Conservation (phyloP, 2,888 invertebrate genomes). For the Xestoiulus laeticollis region DNA sequence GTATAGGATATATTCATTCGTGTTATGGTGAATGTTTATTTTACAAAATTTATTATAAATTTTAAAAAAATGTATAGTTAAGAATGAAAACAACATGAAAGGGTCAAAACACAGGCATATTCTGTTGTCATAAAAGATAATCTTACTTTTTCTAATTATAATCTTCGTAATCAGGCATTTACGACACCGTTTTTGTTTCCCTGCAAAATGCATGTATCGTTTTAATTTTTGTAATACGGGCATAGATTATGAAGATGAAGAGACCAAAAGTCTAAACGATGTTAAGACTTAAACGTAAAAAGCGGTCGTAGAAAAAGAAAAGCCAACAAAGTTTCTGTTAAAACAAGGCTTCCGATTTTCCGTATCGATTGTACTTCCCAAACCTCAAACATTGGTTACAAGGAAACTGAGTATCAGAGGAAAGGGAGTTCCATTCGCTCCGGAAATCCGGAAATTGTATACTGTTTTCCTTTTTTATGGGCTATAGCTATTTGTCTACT, state of each 20-base stretch:
- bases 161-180: too few species aligned
- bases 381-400: slow-evolving; percentile 25
- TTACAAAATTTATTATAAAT: too few species aligned
- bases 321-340: slow-evolving; percentile 21
- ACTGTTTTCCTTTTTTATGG: slow-evolving; percentile 40
- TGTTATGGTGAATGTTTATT: too few species aligned
- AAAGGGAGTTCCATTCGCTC: slow-evolving; percentile 39
- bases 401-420: slow-evolving; percentile 40
- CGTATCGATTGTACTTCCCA: slow-evolving; percentile 13
- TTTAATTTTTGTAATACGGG: too few species aligned
- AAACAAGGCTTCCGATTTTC: slow-evolving; percentile 17
- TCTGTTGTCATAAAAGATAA: too few species aligned
- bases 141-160: too few species aligned
- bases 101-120: too few species aligned
- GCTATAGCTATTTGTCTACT: slow-evolving; percentile 35
- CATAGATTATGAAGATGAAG: not conserved
- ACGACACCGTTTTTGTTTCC: too few species aligned
- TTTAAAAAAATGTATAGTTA: too few species aligned
- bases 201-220: too few species aligned
- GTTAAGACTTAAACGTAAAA: not conserved
- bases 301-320: not conserved
- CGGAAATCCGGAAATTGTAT: slow-evolving; percentile 43
- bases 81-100: too few species aligned
- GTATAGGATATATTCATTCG: too few species aligned
- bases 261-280: not conserved